Conservation (phyloP, 2,113 vertebrate genomes). For the Apistogramma diplotaenia region DNA sequence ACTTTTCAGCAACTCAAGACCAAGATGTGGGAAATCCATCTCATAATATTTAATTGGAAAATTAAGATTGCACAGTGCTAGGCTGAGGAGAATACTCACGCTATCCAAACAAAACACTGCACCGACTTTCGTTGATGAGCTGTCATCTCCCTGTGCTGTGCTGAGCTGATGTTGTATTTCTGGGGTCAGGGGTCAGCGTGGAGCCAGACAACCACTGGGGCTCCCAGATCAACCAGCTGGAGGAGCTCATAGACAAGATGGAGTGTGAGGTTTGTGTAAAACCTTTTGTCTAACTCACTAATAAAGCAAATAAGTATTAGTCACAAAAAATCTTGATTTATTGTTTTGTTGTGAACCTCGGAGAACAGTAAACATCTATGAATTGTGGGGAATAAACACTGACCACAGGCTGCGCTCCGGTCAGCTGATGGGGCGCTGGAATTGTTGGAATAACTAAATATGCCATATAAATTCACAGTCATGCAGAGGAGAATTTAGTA, state of each 20-base stretch:
- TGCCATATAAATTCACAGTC: not conserved
- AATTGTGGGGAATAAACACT: no score
- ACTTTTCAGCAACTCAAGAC: not conserved
- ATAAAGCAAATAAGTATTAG: not conserved
- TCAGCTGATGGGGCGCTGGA: not conserved
- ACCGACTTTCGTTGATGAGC: not conserved
- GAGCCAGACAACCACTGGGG: constrained; percentile 88
- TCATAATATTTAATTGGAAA: not conserved
- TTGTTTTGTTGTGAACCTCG: not conserved
- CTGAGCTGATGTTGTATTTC: constrained; percentile 23
- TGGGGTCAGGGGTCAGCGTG: constrained; percentile 79
- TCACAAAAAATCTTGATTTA: not conserved
- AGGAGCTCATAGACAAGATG: constrained; percentile 92
- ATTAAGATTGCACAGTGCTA: not conserved
- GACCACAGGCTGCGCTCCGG: not conserved
- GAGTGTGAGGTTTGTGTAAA: constrained; percentile 86
- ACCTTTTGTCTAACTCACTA: not conserved
- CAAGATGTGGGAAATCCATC: not conserved
- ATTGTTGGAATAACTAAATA: no score
- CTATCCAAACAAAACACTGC: not conserved
- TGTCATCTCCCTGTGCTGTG: not conserved
- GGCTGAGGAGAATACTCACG: not conserved
- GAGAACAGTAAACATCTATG: not conserved
- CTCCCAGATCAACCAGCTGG: constrained; percentile 88
- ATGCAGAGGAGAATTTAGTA: not conserved